Base-by-base conservation (phyloP, 2,797 vertebrate genomes). In the Ataeniobius toweri region DNA sequence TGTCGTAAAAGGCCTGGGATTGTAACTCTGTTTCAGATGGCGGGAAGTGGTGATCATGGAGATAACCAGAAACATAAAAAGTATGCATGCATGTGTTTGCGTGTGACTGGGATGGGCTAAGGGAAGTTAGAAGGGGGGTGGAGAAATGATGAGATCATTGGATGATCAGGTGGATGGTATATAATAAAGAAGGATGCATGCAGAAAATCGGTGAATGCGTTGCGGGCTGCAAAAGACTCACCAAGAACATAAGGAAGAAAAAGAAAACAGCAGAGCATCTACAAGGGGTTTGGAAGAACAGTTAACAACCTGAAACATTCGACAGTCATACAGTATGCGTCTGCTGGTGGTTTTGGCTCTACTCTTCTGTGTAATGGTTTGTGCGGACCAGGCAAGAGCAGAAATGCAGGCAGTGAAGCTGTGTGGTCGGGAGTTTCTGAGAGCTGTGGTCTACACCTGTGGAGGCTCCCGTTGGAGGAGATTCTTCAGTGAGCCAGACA, bases 381-480 rank as follows among this genome's bases (percentile, higher is more conserved):
- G 82, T 0, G 68, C 89, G 59, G 78, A 80, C 31, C 86, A 89
- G 80, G 93, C 73, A 50, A 82, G 84, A 46, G 91, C 93, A 1
- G 93, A 96, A 31, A 91, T 90, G 82, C 93, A 80, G 71, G 81
- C 88, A 0, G 92, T 96, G 80, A 96, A 95, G 92, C 92, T 96
- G 78, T 96, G 96, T 1, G 96, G 96, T 0, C 88, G 94, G 0
- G 95, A 96, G 87, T 95, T 96, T 83, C 91, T 96, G 76, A 92
- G 94, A n/a, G 96, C 96, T 0, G 92, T 96, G 10, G 94, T 96
- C 75, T 96, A 96, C 92, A 96, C 95, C 75, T 96, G 96, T 3
- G 96, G 96, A n/a, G 95, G 95, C 3, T 96, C 96, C 55, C 93
- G 96, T 50, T 96, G 96, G 96, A 96, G 94, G 83, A 94, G 96